Percentiles rank a stretch among this genome's conserved stretches.
phyloP scores from a whole-genome alignment of 92 coral and sea anemone species.

The Metridium senile region DNA sequence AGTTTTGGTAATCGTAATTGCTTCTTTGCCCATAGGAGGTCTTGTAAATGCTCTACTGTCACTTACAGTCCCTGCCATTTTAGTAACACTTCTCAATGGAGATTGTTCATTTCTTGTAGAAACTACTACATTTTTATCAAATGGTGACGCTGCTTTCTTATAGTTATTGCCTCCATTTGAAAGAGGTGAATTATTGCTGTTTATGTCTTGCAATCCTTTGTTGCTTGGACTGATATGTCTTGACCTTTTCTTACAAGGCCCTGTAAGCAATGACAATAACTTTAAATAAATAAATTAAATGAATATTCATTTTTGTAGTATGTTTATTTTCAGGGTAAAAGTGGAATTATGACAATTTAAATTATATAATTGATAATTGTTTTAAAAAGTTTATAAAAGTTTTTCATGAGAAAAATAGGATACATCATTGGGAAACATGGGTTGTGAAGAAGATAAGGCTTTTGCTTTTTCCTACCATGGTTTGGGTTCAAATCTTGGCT shows the following conservation, averaged over 20 bases:
- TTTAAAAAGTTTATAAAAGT: too few relatives aligned
- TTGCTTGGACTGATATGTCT: conserved; percentile 21
- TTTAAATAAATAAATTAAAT: not conserved
- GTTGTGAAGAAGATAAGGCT: too few relatives aligned
- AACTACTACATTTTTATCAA: not conserved
- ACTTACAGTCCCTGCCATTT: conserved; percentile 11
- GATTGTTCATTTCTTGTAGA: not conserved
- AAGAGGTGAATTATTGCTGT: conserved; percentile 6
- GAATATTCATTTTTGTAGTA: not conserved
- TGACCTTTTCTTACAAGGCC: conserved; percentile 20
- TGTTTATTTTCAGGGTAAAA: not conserved
- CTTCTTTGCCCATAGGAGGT: conserved; percentile 82
- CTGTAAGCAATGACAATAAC: not conserved
- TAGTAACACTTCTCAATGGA: not conserved
- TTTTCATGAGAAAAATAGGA: too few relatives aligned
- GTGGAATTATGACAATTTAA: too few relatives aligned
- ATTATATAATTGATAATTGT: too few relatives aligned
- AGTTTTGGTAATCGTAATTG: conserved; percentile 70
- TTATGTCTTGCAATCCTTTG: conserved; percentile 7
- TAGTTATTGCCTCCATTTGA: not conserved
- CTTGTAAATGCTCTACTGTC: conserved; percentile 59
- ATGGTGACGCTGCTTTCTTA: conserved; percentile 12
- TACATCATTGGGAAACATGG: too few relatives aligned
- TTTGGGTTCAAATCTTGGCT: too few relatives aligned
- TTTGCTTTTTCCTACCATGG: too few relatives aligned